Conservation (phyloP, 1,140 invertebrate species). For the Bombus huntii region DNA sequence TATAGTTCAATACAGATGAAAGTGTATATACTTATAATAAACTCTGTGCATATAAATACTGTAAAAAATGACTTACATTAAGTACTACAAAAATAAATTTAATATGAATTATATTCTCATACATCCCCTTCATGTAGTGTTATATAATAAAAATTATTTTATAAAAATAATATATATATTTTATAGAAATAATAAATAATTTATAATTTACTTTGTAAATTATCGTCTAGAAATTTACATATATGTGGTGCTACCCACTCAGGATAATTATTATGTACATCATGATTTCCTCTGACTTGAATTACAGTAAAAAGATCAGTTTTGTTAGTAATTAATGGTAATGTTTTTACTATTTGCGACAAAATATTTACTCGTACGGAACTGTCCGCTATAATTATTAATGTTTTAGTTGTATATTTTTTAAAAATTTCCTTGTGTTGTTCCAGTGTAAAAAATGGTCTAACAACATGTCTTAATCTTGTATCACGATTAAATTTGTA, state of each 20-base stretch:
- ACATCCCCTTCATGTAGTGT: too few relatives aligned
- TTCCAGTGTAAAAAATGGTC: constrained; percentile 50
- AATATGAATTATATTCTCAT: neutral
- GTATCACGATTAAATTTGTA: constrained; percentile 76
- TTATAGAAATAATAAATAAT: constrained; percentile 6
- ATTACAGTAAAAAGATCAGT: constrained; percentile 59
- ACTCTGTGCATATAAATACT: neutral
- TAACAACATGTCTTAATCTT: constrained; percentile 65
- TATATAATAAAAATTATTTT: neutral
- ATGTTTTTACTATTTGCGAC: neutral
- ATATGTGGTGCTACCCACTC: constrained; percentile 81
- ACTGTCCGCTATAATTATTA: constrained; percentile 69
- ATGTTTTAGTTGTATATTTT: constrained; percentile 62
- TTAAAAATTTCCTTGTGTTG: constrained; percentile 51
- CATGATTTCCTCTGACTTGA: constrained; percentile 85
- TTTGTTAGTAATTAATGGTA: constrained; percentile 15
- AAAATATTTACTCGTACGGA: constrained; percentile 40
- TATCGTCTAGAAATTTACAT: constrained; percentile 74
- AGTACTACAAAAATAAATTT: constrained; percentile 5
- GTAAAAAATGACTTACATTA: neutral
- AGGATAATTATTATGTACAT: constrained; percentile 86
- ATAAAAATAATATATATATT: constrained; percentile 8
- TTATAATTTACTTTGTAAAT: constrained; percentile 71
- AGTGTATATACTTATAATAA: neutral
- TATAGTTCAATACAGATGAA: constrained; percentile 19